These are phyloP conservation scores for Morinoia aosen DNA, from an alignment of 2,888 invertebrate species.

Conservation along the genomic window DNA sequence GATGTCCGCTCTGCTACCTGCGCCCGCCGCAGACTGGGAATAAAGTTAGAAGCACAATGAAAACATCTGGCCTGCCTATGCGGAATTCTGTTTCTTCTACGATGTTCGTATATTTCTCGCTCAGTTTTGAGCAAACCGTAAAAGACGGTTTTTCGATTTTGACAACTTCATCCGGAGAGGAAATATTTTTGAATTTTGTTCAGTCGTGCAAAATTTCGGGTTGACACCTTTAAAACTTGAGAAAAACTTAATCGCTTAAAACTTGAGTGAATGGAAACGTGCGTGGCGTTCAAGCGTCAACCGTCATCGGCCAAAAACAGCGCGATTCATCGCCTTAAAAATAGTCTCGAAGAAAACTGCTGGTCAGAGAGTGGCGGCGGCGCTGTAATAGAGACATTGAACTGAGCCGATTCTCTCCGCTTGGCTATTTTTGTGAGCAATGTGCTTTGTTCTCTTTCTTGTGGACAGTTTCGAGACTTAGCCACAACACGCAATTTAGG, in stretches of 20 bases:
- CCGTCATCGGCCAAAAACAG: slow-evolving; percentile 42
- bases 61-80: background rate
- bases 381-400: slow-evolving; percentile 51
- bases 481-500: slow-evolving; percentile 45
- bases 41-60: background rate
- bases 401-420: slow-evolving; percentile 47
- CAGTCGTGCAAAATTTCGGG: background rate
- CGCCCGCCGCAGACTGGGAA: background rate
- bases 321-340: slow-evolving; percentile 51
- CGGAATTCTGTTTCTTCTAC: background rate
- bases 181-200: background rate
- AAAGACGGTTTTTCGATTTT: background rate
- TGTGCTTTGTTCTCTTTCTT: slow-evolving; percentile 52
- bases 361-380: slow-evolving; percentile 39
- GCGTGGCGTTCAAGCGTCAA: slow-evolving; percentile 44
- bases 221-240: background rate
- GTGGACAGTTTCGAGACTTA: slow-evolving; percentile 48
- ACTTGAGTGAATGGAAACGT: slow-evolving; percentile 42
- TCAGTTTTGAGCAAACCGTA: background rate
- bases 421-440: slow-evolving; percentile 52
- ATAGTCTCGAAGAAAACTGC: slow-evolving; percentile 44
- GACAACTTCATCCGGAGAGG: background rate
- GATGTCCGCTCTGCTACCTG: slow-evolving; percentile 17
- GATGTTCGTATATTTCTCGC: background rate
- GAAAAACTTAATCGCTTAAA: slow-evolving; percentile 34